Evolutionary conservation across 2,113 vertebrate genomes (phyloP).

Genomic region (Pangasianodon hypophthalmus): DNA sequence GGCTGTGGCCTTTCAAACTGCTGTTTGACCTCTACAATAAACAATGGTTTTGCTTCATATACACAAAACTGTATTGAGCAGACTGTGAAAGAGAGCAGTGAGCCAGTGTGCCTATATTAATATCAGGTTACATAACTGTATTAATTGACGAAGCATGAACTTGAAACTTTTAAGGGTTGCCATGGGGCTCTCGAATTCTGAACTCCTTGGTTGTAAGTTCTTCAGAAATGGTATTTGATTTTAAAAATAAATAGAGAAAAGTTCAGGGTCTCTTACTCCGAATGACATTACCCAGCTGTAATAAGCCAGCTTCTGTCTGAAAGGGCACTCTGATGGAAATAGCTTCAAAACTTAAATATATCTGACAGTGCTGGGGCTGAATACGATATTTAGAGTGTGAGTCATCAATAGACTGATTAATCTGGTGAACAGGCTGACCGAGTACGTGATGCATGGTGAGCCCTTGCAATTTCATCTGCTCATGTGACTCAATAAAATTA

Average conservation of each 20-base stretch:
- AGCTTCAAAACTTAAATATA: neutral
- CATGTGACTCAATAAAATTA: constrained; percentile 15
- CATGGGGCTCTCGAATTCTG: neutral
- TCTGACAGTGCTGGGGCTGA: neutral
- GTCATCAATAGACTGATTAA: constrained; percentile 11
- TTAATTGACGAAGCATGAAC: neutral
- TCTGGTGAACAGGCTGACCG: neutral
- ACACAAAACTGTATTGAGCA: neutral
- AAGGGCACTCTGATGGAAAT: neutral
- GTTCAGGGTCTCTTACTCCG: too few relatives aligned
- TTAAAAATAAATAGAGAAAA: neutral
- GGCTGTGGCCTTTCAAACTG: neutral
- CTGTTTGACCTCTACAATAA: neutral
- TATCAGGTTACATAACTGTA: neutral
- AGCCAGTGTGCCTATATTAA: neutral
- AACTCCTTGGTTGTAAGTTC: neutral
- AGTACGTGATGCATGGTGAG: neutral
- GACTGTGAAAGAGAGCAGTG: neutral
- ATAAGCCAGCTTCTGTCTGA: neutral
- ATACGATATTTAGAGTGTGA: neutral
- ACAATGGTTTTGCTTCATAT: neutral
- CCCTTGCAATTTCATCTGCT: constrained; percentile 19
- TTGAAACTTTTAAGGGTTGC: neutral
- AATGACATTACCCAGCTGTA: neutral
- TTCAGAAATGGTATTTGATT: neutral